These are phyloP conservation scores for Pseudopleuronectes americanus DNA, from an alignment of 2,797 vertebrate species.

Conservation along the genomic window DNA sequence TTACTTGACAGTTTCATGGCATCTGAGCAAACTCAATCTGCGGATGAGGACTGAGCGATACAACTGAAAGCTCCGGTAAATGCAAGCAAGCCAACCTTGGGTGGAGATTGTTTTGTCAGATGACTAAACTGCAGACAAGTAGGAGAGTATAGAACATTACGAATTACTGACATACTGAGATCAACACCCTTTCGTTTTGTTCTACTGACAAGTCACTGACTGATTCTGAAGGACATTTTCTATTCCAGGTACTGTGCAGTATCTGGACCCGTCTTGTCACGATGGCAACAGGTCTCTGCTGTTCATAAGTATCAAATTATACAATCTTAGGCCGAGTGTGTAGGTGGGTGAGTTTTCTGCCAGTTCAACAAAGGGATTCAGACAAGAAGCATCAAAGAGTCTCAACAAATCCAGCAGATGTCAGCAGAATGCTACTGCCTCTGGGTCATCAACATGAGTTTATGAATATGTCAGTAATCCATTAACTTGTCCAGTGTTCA, in stretches of 20 bases:
- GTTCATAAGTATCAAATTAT: too few species aligned
- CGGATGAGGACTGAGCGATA: neutral
- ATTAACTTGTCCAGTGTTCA: neutral
- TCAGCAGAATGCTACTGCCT: conserved; percentile 28
- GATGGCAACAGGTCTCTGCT: too few species aligned
- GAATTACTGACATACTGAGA: neutral
- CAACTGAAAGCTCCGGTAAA: neutral
- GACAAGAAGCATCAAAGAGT: neutral
- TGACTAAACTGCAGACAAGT: neutral
- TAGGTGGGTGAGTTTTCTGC: neutral
- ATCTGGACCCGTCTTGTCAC: too few species aligned
- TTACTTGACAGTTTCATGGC: neutral
- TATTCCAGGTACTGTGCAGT: neutral
- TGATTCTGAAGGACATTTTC: neutral
- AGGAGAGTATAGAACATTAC: neutral
- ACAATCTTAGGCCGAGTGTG: too few species aligned
- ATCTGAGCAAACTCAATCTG: neutral
- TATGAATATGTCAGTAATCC: neutral
- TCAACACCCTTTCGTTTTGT: neutral
- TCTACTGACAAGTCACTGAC: neutral
- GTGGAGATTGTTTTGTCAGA: neutral
- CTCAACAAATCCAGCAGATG: conserved; percentile 34
- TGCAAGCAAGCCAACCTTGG: neutral
- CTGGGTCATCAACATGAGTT: neutral
- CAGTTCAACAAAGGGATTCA: neutral